These are phyloP conservation scores for Spheniscus mendiculus DNA, from an alignment of 2,113 vertebrate species.

Conservation along the genomic window DNA sequence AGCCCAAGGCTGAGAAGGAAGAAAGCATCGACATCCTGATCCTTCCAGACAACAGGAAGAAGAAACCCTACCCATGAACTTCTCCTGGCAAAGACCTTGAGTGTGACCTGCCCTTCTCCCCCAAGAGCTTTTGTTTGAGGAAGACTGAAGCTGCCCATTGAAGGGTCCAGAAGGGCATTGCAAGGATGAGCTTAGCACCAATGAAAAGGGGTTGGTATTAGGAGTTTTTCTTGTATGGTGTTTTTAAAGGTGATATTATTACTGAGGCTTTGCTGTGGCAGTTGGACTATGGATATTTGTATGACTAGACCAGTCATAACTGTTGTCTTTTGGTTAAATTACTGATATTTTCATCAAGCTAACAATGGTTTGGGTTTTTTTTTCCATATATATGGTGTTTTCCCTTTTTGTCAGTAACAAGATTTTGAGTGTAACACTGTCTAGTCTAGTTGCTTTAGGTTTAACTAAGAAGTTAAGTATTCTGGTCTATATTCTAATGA, in stretches of 20 bases:
- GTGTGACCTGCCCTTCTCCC: fast-evolving
- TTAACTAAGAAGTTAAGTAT: neutral
- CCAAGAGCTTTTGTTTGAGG: neutral
- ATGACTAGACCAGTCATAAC: neutral
- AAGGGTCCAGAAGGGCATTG: neutral
- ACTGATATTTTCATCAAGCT: neutral
- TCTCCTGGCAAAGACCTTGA: neutral
- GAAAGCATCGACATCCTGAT: neutral
- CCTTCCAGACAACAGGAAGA: neutral
- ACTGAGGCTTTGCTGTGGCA: neutral
- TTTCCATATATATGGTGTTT: neutral
- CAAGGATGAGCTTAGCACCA: neutral
- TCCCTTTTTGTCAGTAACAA: neutral
- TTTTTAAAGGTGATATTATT: neutral
- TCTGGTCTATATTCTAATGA: neutral
- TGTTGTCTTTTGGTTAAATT: neutral
- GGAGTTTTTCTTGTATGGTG: neutral
- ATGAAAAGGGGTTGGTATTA: neutral
- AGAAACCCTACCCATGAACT: neutral
- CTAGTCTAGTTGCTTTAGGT: neutral
- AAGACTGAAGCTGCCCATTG: neutral
- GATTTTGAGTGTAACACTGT: neutral
- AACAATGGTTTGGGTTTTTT: neutral
- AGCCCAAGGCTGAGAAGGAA: neutral
- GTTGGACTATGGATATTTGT: neutral